Evolutionary conservation across 2,888 invertebrate genomes (phyloP), one percentile per base, ranked within the genome.

Genomic region (Tetramorium bicarinatum): DNA sequence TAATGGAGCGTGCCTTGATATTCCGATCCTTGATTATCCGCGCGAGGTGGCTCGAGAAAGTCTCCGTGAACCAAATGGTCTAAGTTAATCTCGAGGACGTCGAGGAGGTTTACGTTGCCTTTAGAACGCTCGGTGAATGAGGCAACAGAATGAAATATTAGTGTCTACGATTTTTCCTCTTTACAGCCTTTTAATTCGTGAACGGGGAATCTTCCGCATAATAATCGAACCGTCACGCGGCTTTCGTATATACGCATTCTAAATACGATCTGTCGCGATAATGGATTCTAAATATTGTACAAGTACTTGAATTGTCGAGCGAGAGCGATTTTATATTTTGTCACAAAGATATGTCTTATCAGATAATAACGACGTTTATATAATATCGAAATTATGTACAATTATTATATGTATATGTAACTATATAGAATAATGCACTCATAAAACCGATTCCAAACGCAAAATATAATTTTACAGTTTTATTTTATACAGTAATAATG

Each of bases 1-100:
- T 79, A 69, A 71, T 69, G 47, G 44, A 79, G 71, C 59, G 59
- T 80, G 21, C 3, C 38, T 61, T 80, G 38, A 79, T 80, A 71
- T 71, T 71, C 25, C 2, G 38, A 80, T 71, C 25, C n/a, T n/a
- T n/a, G n/a, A 80, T 71, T 61, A 71, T 18, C 21, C 38, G 38
- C 18, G 38, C 38, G 44, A 71, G 71, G 13, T 61, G 59, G 47
- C 29, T 29, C 44, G 41, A 44, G 34, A 69, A 69, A 79, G 54
- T 79, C 59, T 44, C 34, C 34, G 41, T 15, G 29, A 59, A 13
- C 7, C 34, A n/a, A 79, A 71, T 56, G 38, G 25, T 38, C 13
- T 2, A 41, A 69, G 52, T 64, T 76, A 34, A 79, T 44, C 56
- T 25, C 18, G 25, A 25, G 11, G 52, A 66, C 21, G 41, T 29